phyloP scores from a whole-genome alignment of 2,888 invertebrate genomes.

The Ormia ochracea region DNA sequence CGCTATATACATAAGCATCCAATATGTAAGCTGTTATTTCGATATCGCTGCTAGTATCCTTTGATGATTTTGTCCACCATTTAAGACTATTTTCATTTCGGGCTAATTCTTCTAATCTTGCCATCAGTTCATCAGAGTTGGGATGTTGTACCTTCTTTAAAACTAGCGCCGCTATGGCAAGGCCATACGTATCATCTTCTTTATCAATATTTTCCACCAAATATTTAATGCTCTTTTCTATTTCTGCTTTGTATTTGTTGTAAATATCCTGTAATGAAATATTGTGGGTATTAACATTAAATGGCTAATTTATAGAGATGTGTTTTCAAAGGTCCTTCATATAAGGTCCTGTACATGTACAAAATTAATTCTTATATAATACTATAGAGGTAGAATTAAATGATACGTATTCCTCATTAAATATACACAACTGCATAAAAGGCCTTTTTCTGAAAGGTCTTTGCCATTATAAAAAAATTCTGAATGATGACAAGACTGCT shows the following conservation, averaged over 20 bases:
- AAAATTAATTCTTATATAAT: too few relatives aligned
- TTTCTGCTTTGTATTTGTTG: slow-evolving; percentile 80
- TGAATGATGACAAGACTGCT: too few relatives aligned
- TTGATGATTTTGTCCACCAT: slow-evolving; percentile 82
- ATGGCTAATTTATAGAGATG: neutral
- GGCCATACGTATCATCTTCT: slow-evolving; percentile 83
- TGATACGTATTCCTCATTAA: too few relatives aligned
- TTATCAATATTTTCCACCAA: slow-evolving; percentile 83
- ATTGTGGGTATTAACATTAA: too few relatives aligned
- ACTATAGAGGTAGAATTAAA: too few relatives aligned
- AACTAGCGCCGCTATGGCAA: slow-evolving; percentile 87
- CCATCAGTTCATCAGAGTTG: slow-evolving; percentile 81
- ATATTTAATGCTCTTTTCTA: slow-evolving; percentile 87
- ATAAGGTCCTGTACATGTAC: too few relatives aligned
- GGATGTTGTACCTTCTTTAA: slow-evolving; percentile 86
- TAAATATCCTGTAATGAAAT: slow-evolving; percentile 65
- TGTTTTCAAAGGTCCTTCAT: neutral
- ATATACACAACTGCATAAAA: too few relatives aligned
- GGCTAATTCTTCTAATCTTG: slow-evolving; percentile 77
- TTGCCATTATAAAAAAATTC: too few relatives aligned
- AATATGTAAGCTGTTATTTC: slow-evolving; percentile 94
- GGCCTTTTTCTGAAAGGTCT: too few relatives aligned
- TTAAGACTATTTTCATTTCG: slow-evolving; percentile 79
- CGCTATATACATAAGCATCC: slow-evolving; percentile 80
- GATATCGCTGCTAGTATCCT: slow-evolving; percentile 82